Evolutionary conservation across 2,888 invertebrate genomes (phyloP), one percentile per base, ranked within the genome.

Genomic region (Drosophila tripunctata): DNA sequence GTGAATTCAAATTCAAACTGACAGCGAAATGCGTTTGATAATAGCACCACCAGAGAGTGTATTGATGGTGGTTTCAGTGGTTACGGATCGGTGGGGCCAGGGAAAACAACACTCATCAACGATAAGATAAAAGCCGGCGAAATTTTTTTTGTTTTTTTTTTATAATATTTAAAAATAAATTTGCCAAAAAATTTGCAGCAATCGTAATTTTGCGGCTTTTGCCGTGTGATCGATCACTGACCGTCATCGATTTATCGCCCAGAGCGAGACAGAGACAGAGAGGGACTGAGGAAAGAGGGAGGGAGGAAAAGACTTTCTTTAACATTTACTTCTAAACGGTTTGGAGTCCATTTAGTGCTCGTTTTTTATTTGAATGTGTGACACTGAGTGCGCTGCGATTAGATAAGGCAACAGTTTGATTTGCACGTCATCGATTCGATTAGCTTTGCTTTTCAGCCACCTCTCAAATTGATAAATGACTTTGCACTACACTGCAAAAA

Each of bases 1-100:
- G 30, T 60, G 47, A 78, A 70, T 71, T 69, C 56, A 78, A 80
- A 52, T 76, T 73, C 50, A 64, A 64, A 40, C 64, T 66, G 74
- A 48, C 58, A 55, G 57, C 30, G 44, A 60, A 69, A 63, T 66
- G 78, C 74, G 61, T 66, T 44, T 81, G 76, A 71, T 75, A 78
- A 71, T 66, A 22, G 38, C 50, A 17, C n/a, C 36, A 24, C 15
- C 15, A 2, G n/a, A n/a, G n/a, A n/a, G n/a, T n/a, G n/a, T n/a
- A n/a, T n/a, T 2, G 3, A 8, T 7, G 4, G 31, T n/a, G 19
- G 3, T 31, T 33, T 19, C 45, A 33, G 31, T 47, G 33, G 36
- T 43, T n/a, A n/a, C n/a, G n/a, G n/a, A n/a, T n/a, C n/a, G n/a
- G n/a, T n/a, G n/a, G n/a, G n/a, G n/a, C n/a, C n/a, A n/a, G 47